Conservation (phyloP, 2,888 invertebrate species). For the Orgyia antiqua region DNA sequence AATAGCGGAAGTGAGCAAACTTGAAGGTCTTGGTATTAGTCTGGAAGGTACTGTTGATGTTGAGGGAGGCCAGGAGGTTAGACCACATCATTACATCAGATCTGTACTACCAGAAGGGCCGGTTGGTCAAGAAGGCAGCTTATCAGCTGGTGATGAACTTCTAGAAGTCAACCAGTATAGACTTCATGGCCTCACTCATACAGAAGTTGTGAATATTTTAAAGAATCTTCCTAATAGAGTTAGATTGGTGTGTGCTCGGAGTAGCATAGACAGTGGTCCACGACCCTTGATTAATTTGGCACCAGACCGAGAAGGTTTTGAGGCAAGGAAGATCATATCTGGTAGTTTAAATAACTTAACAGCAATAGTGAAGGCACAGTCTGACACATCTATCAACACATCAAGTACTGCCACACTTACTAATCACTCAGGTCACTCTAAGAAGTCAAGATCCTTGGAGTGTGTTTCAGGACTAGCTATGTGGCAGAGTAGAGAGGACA, state of each 20-base stretch:
- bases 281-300: conserved; percentile 87
- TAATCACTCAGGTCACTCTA: conserved; percentile 81
- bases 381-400: conserved; percentile 94
- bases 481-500: conserved; percentile 97
- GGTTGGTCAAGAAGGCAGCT: conserved; percentile 92
- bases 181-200: conserved; percentile 94
- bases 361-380: conserved; percentile 93
- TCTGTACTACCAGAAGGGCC: conserved; percentile 98
- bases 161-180: conserved; percentile 96
- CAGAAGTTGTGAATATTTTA: conserved; percentile 96
- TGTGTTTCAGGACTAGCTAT: conserved; percentile 96
- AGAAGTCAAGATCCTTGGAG: conserved; percentile 95
- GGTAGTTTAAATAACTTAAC: conserved; percentile 91
- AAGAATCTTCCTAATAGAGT: conserved; percentile 95
- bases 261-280: conserved; percentile 81
- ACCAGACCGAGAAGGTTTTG: conserved; percentile 87
- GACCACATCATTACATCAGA: conserved; percentile 99
- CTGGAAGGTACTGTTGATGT: conserved; percentile 99
- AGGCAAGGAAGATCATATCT: conserved; percentile 88
- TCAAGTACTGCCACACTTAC: conserved; percentile 90
- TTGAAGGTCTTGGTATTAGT: conserved; percentile 96
- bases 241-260: conserved; percentile 92
- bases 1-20: conserved; percentile 94
- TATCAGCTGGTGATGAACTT: conserved; percentile 97
- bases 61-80: conserved; percentile 95